Evolutionary conservation across 2,888 invertebrate species (phyloP).

Genomic region (Polydrusus cervinus): DNA sequence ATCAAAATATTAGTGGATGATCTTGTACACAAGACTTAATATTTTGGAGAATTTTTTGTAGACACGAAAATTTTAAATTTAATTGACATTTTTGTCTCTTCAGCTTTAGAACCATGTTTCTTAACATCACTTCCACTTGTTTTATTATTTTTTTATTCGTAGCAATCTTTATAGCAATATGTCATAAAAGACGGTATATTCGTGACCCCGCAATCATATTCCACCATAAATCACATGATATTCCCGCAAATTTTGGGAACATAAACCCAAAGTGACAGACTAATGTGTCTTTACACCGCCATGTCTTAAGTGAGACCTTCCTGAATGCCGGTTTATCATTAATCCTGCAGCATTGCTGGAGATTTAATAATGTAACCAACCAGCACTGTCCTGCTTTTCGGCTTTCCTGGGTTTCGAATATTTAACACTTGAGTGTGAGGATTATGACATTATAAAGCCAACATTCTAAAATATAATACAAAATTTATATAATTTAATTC

Average conservation of each 20-base stretch:
- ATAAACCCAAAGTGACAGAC: conserved; percentile 31
- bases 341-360: conserved; percentile 27
- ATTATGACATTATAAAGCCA: neutral
- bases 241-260: conserved; percentile 14
- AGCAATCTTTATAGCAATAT: neutral
- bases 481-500: no score
- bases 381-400: conserved; percentile 16
- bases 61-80: no score
- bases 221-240: conserved; percentile 23
- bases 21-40: no score
- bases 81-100: no score
- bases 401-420: conserved; percentile 15
- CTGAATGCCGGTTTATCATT: conserved; percentile 32
- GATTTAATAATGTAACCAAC: conserved; percentile 25
- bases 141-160: no score
- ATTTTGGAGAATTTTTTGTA: no score
- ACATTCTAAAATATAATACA: no score
- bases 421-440: neutral
- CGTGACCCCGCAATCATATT: conserved; percentile 1
- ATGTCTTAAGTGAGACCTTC: conserved; percentile 38
- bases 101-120: no score
- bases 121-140: no score
- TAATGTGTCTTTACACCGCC: conserved; percentile 33
- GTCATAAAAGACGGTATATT: neutral
- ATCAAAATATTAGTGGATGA: no score